Conservation (phyloP, 2,797 vertebrate genomes). For the Mionectes olivaceus region DNA sequence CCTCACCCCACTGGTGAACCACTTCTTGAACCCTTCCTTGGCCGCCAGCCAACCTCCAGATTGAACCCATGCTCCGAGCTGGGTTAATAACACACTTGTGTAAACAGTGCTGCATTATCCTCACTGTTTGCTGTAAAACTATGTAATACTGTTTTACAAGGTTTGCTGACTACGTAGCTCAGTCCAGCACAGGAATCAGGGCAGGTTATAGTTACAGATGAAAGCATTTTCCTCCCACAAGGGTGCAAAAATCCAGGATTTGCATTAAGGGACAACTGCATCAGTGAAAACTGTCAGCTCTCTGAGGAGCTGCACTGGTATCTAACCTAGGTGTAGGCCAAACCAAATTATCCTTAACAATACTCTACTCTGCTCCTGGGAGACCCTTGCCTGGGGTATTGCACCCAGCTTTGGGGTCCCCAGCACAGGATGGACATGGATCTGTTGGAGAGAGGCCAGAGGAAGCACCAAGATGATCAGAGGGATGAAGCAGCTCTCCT, state of each 20-base stretch:
- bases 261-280: neutral
- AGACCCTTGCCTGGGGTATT: neutral
- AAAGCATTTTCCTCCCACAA: neutral
- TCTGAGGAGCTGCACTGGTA: neutral
- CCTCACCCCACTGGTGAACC: neutral
- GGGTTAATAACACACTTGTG: neutral
- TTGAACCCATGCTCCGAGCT: neutral
- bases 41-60: slow-evolving; percentile 19
- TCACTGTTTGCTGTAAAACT: neutral
- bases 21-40: neutral
- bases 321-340: accelerated
- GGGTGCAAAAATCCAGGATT: neutral
- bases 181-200: neutral
- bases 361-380: neutral
- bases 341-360: neutral
- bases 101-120: neutral
- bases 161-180: neutral
- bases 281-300: neutral
- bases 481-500: neutral
- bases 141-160: neutral
- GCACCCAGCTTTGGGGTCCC: neutral
- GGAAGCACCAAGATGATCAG: neutral
- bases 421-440: neutral
- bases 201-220: accelerated
- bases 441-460: neutral